Evolutionary conservation across 2,797 vertebrate species (phyloP).

Genomic region (Oreochromis mossambicus): DNA sequence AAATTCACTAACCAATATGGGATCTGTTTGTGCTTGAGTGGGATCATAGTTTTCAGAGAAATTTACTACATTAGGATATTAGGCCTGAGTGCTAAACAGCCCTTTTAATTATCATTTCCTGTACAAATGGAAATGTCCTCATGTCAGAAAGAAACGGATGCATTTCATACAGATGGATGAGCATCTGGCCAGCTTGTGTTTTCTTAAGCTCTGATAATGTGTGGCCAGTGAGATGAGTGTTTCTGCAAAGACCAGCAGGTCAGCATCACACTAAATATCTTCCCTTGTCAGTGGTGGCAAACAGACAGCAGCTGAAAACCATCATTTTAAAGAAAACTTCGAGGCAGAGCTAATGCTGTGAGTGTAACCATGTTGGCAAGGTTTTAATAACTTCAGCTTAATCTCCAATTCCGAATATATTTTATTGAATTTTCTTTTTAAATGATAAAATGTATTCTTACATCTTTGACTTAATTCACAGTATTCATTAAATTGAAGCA

Average conservation of each 20-base stretch:
- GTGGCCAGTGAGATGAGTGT: conserved; percentile 1
- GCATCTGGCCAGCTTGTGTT: conserved; percentile 11
- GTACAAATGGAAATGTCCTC: conserved; percentile 30
- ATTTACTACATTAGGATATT: background rate
- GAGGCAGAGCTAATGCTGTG: background rate
- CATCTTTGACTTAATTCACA: background rate
- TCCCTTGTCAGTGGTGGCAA: conserved; percentile 42
- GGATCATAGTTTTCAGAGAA: background rate
- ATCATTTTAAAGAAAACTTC: background rate
- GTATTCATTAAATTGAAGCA: background rate
- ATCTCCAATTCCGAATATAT: background rate
- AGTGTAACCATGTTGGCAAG: conserved; percentile 14
- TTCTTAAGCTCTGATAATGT: conserved; percentile 21
- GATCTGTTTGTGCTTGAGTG: background rate
- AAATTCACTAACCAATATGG: background rate
- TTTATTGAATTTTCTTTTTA: background rate
- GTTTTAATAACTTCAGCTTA: background rate
- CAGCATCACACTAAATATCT: conserved; percentile 47
- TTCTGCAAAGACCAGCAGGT: conserved; percentile 41
- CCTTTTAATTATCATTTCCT: conserved; percentile 38
- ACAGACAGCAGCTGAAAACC: conserved; percentile 51
- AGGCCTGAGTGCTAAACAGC: background rate
- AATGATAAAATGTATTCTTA: background rate
- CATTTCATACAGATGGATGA: conserved; percentile 35
- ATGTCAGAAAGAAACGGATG: conserved; percentile 18